Evolutionary conservation across 2,797 vertebrate genomes (phyloP), one percentile per base, ranked within the genome.

Genomic region (Sebastes hubbsi): DNA sequence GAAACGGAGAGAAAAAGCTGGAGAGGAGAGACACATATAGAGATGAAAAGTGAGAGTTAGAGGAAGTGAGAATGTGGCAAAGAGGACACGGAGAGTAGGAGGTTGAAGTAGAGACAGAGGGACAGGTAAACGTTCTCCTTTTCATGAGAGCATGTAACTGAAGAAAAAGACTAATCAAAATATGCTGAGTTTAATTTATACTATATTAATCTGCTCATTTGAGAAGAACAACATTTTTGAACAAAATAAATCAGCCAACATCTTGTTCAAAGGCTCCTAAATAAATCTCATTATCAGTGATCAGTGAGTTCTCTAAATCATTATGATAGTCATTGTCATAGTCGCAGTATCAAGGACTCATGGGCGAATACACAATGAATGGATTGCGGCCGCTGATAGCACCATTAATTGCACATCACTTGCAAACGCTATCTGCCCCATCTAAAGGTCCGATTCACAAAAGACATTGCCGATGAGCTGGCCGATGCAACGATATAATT

Each of bases 171-270:
- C 32, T 54, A 12, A 76, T 85, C 29, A 78, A 16, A 83, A 69
- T 54, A 80, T 20, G 5, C 64, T 52, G n/a, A 56, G 36, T 32
- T n/a, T 61, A 27, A 77, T 73, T 75, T 29, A 49, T 69, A 67
- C 36, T 42, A 36, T 29, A 63, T 42, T 59, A 70, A 72, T 49
- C 38, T 65, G 49, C 6, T 54, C 18, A 79, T 79, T 68, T 60
- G 8, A 18, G 13, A 63, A 69, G 10, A 77, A 30, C 20, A 79
- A 34, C 29, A 49, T 60, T 77, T 70, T 52, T 46, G 16, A 78
- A 59, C 12, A 60, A 83, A 81, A 76, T 66, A 83, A 75, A 76
- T 72, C 66, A 83, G 52, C 34, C 29, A 69, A 55, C 20, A 65
- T 49, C 46, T 20, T 20, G 18, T 49, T 20, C 18, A 49, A 49